Evolutionary conservation across 2,888 invertebrate genomes (phyloP).

Genomic region (Adela reaumurella): DNA sequence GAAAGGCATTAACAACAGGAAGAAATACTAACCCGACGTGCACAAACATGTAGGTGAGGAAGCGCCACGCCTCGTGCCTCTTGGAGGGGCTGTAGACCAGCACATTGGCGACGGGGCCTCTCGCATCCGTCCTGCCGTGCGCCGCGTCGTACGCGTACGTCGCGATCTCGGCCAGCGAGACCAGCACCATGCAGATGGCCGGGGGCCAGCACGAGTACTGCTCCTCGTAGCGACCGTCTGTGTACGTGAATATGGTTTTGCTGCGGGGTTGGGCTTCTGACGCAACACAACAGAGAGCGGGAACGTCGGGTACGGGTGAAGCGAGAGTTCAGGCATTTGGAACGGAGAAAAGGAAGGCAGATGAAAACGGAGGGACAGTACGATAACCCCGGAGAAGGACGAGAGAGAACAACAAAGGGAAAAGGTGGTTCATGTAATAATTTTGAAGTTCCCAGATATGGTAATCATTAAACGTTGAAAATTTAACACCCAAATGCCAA

Average conservation of each 20-base stretch:
- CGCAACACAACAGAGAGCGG: constrained; percentile 24
- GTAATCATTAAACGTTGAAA: constrained; percentile 5
- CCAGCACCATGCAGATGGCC: constrained; percentile 84
- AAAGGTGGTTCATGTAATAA: background rate
- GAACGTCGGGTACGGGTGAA: constrained; percentile 10
- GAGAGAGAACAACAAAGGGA: constrained; percentile 5
- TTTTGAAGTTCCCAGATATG: constrained; percentile 13
- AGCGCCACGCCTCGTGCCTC: constrained; percentile 89
- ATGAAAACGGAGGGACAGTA: too few species aligned
- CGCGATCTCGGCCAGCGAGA: constrained; percentile 83
- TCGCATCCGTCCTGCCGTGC: constrained; percentile 40
- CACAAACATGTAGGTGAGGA: constrained; percentile 92
- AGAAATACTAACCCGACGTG: constrained; percentile 75
- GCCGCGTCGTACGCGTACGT: constrained; percentile 60
- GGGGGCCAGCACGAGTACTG: constrained; percentile 94
- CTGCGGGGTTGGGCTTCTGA: constrained; percentile 19
- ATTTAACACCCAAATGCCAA: constrained; percentile 2
- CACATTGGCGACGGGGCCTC: constrained; percentile 75
- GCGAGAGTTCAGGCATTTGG: too few species aligned
- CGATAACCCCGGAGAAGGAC: background rate
- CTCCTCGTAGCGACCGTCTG: constrained; percentile 81
- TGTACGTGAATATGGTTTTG: constrained; percentile 38
- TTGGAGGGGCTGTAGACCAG: constrained; percentile 87
- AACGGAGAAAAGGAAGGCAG: too few species aligned
- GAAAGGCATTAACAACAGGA: too few species aligned